These are phyloP conservation scores for Botia almorhae DNA, from an alignment of 2,797 vertebrate species.

Conservation along the genomic window DNA sequence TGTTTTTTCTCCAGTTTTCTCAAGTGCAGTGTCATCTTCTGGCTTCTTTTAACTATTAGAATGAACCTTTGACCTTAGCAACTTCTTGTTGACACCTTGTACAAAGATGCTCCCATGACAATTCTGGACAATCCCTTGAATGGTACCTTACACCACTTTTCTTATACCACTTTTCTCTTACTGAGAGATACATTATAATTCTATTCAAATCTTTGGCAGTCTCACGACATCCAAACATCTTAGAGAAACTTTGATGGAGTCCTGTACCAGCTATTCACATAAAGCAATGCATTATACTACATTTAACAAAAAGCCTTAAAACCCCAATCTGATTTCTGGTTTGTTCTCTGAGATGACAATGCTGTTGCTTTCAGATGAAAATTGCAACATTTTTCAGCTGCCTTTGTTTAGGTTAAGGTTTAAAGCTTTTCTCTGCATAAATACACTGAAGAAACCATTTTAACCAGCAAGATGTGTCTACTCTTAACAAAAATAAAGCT, in stretches of 20 bases:
- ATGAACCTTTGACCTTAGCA: slow-evolving; percentile 48
- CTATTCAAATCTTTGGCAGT: not conserved
- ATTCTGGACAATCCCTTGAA: slow-evolving; percentile 20
- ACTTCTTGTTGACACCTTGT: slow-evolving; percentile 47
- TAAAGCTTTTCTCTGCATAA: slow-evolving; percentile 31
- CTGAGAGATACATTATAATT: not conserved
- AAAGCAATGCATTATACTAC: slow-evolving; percentile 29
- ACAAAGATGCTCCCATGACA: slow-evolving; percentile 24
- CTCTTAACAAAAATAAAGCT: slow-evolving; percentile 37
- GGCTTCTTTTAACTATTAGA: slow-evolving; percentile 42
- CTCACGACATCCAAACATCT: slow-evolving; percentile 4
- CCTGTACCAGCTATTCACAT: slow-evolving; percentile 18
- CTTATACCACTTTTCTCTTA: not conserved
- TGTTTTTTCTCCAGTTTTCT: slow-evolving; percentile 38
- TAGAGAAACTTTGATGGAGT: slow-evolving; percentile 4
- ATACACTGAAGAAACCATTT: slow-evolving; percentile 44
- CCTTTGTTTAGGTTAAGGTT: slow-evolving; percentile 42
- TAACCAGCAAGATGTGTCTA: slow-evolving; percentile 36
- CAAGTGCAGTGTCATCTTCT: slow-evolving; percentile 40
- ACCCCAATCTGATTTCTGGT: not conserved
- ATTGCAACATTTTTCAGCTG: slow-evolving; percentile 32
- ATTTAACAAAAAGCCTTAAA: slow-evolving; percentile 34
- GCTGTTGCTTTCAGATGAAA: slow-evolving; percentile 38
- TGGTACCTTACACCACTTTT: not conserved
- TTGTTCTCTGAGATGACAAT: slow-evolving; percentile 40